Conservation (phyloP, 1,140 invertebrate genomes). For the Drosophila jambulina region DNA sequence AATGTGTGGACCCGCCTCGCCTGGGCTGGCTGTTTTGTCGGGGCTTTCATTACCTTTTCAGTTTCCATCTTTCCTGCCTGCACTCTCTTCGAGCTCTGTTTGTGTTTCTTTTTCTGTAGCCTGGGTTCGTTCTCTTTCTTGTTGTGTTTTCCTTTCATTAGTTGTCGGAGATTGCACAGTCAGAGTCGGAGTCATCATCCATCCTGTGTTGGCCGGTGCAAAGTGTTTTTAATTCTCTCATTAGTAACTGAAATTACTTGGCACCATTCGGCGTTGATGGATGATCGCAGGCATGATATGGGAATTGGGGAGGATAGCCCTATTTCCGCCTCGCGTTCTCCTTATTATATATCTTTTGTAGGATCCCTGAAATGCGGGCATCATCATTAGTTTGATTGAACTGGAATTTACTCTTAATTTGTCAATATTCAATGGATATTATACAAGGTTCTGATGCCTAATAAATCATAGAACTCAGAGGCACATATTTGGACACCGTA, state of each 20-base stretch:
- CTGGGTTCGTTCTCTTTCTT: slow-evolving; percentile 6
- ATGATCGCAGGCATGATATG: slow-evolving; percentile 38
- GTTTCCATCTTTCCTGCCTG: slow-evolving; percentile 30
- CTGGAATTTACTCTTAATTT: slow-evolving; percentile 31
- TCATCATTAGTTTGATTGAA: slow-evolving; percentile 44
- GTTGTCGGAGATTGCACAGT: slow-evolving; percentile 57
- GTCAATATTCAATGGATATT: slow-evolving; percentile 34
- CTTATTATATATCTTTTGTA: slow-evolving; percentile 7
- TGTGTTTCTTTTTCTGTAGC: slow-evolving; percentile 15
- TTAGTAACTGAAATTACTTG: slow-evolving; percentile 80
- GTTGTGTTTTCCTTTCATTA: slow-evolving; percentile 78
- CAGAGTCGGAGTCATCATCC: slow-evolving; percentile 42
- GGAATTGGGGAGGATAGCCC: slow-evolving; percentile 13
- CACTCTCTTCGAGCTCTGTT: slow-evolving; percentile 5
- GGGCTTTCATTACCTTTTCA: slow-evolving; percentile 75
- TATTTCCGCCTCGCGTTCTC: slow-evolving; percentile 27
- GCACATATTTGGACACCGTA: slow-evolving; percentile 5
- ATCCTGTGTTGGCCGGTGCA: slow-evolving; percentile 37
- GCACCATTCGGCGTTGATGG: slow-evolving; percentile 46
- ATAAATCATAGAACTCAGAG: slow-evolving; percentile 1
- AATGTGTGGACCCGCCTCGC: slow-evolving; percentile 57
- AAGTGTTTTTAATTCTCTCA: slow-evolving; percentile 83
- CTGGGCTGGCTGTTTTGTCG: slow-evolving; percentile 27
- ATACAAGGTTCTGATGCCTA: background rate
- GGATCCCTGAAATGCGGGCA: slow-evolving; percentile 23